A percentile compares a stretch with the other conserved stretches of the same genome.
Conservation (phyloP, 2,113 vertebrate genomes). For the Corvus hawaiiensis region DNA sequence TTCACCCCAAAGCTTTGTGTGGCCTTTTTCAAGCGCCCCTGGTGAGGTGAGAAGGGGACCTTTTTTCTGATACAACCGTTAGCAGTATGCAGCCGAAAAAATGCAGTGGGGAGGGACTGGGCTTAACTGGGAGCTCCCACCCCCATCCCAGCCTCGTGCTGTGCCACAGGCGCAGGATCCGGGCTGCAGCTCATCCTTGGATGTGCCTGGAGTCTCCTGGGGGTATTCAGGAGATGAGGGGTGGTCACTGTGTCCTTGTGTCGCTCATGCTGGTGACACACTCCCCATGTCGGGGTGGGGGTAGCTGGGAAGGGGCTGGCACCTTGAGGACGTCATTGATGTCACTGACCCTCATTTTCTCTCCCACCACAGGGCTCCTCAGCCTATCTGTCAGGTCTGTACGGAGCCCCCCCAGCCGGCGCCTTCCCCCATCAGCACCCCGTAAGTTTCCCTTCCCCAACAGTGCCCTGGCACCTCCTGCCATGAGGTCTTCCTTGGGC, state of each 20-base stretch:
- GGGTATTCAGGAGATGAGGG: background rate
- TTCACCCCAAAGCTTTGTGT: background rate
- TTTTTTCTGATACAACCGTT: fast-evolving
- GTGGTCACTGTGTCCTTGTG: background rate
- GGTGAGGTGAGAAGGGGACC: background rate
- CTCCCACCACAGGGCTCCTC: conserved; percentile 81
- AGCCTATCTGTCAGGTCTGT: conserved; percentile 85
- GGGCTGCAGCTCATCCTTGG: background rate
- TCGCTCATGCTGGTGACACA: fast-evolving
- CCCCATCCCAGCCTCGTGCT: fast-evolving
- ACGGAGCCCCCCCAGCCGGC: conserved; percentile 76
- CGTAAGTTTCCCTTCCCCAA: conserved; percentile 66
- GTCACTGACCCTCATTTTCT: background rate
- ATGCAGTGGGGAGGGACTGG: background rate
- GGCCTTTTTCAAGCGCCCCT: background rate
- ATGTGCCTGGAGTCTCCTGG: fast-evolving
- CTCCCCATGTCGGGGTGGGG: fast-evolving
- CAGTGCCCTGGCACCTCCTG: background rate
- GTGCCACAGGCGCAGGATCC: fast-evolving
- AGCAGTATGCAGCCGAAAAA: background rate
- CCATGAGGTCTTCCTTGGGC: background rate
- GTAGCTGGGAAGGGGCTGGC: background rate
- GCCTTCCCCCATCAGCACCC: conserved; percentile 83
- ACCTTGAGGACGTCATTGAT: background rate
- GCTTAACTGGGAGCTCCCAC: background rate